Conservation (phyloP, 2,113 vertebrate species). For the Serinus canaria region DNA sequence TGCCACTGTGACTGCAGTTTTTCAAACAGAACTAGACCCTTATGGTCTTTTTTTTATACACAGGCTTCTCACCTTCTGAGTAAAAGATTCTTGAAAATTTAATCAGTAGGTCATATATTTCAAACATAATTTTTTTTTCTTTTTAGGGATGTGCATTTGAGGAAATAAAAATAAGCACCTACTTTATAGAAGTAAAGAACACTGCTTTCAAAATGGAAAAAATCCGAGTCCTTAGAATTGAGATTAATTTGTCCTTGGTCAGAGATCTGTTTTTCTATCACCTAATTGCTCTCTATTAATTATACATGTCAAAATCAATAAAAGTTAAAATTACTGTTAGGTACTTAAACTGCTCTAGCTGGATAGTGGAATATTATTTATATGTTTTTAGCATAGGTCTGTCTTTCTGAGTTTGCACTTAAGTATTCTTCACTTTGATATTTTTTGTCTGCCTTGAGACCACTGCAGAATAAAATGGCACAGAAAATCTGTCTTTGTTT, state of each 20-base stretch:
- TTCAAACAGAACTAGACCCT: not conserved
- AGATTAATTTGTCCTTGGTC: not conserved
- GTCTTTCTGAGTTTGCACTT: not conserved
- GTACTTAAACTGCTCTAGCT: not conserved
- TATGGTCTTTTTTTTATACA: not conserved
- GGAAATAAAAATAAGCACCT: not conserved
- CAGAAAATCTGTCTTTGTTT: not conserved
- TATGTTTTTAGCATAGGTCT: not conserved
- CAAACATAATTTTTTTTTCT: not conserved
- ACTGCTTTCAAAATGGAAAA: not conserved
- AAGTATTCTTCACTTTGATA: not conserved
- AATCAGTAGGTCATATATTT: not conserved
- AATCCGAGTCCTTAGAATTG: not conserved
- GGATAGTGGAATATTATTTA: not conserved
- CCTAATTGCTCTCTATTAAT: not conserved
- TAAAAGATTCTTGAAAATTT: not conserved
- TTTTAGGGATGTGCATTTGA: not conserved
- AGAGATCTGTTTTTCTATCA: not conserved
- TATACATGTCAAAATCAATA: not conserved
- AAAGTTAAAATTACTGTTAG: not conserved
- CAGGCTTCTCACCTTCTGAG: not conserved
- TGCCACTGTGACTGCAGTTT: not conserved
- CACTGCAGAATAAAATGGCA: not conserved
- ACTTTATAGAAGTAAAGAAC: not conserved
- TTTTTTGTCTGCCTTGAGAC: not conserved